phyloP scores from a whole-genome alignment of 2,888 invertebrate species.

The Brachypalpus laphriformis region DNA sequence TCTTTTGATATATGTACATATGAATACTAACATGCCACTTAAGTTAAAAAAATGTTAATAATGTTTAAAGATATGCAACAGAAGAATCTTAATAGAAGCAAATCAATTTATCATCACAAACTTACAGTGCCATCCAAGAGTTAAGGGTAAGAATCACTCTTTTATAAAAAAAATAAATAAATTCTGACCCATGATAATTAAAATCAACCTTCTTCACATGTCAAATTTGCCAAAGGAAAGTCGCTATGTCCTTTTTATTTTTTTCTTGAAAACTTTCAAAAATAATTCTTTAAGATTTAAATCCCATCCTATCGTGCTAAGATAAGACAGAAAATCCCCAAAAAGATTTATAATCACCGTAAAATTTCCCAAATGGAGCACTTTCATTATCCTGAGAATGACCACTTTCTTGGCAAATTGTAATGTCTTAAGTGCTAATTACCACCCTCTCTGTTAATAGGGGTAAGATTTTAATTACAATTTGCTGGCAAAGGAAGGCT shows the following conservation, averaged over 20 bases:
- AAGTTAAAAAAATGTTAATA: no score
- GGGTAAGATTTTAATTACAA: conserved; percentile 73
- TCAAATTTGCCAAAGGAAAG: background rate
- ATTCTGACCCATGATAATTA: no score
- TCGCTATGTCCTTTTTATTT: no score
- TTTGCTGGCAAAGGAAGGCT: conserved; percentile 27
- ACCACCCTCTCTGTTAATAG: conserved; percentile 57
- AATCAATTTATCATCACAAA: no score
- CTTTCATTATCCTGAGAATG: conserved; percentile 57
- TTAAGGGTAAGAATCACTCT: no score
- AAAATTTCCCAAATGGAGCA: conserved; percentile 42
- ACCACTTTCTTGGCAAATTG: conserved; percentile 64
- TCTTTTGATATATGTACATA: no score
- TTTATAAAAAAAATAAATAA: no score
- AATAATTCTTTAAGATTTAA: background rate
- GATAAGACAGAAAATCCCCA: conserved; percentile 27
- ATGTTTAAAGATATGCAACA: no score
- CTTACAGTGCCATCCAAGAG: no score
- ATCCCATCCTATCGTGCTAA: conserved; percentile 10
- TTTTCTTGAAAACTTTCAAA: background rate
- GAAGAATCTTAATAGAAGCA: no score
- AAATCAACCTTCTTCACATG: background rate
- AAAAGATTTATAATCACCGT: conserved; percentile 46
- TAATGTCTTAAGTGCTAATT: conserved; percentile 70
- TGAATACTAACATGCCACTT: no score